Evolutionary conservation across 2,888 invertebrate genomes (phyloP).

Genomic region (Spodoptera picta): DNA sequence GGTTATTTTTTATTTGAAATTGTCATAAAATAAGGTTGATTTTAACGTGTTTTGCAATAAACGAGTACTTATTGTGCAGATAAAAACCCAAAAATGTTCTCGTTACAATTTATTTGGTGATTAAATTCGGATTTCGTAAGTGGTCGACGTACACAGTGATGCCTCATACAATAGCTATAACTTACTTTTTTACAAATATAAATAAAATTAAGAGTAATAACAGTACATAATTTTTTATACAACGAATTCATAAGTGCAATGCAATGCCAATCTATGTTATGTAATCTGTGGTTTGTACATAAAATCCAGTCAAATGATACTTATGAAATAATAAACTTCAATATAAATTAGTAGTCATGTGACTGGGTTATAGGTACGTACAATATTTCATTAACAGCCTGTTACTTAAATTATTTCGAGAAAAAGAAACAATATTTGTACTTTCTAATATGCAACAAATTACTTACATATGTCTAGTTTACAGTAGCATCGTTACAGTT

Average conservation of each 20-base stretch:
- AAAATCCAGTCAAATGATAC: no score
- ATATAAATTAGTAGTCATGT: no score
- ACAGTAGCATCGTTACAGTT: slow-evolving; percentile 30
- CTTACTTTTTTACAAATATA: slow-evolving; percentile 16
- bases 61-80: neutral
- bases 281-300: no score
- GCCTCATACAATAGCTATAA: slow-evolving; percentile 13
- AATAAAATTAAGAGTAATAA: no score
- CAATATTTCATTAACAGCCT: no score
- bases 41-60: slow-evolving; percentile 2
- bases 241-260: slow-evolving; percentile 24
- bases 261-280: neutral
- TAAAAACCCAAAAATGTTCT: neutral
- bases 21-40: neutral
- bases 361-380: no score
- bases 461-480: slow-evolving; percentile 1
- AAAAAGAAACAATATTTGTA: no score
- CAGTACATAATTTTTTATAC: slow-evolving; percentile 10
- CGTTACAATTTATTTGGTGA: neutral
- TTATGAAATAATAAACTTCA: no score
- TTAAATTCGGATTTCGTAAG: neutral
- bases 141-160: neutral
- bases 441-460: no score
- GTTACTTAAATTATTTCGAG: no score
- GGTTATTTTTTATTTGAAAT: slow-evolving; percentile 12